Evolutionary conservation across 2,888 invertebrate genomes (phyloP).

Genomic region (Rotaria magnacalcarata): DNA sequence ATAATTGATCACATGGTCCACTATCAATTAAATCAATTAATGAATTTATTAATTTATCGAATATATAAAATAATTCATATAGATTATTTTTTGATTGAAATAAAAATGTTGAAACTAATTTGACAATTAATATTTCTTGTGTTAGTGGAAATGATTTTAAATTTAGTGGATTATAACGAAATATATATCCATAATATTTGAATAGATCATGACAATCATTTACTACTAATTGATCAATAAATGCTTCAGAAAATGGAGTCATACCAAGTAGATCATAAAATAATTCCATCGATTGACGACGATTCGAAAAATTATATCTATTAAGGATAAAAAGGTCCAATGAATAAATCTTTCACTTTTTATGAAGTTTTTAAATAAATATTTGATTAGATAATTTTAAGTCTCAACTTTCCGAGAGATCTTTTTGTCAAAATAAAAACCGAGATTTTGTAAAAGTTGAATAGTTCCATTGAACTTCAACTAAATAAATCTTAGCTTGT

Average conservation of each 20-base stretch:
- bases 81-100: not conserved
- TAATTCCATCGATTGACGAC: not conserved
- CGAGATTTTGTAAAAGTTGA: too few species aligned
- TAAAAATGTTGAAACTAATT: not conserved
- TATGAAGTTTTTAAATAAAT: too few species aligned
- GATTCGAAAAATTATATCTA: not conserved
- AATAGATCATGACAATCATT: not conserved
- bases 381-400: too few species aligned
- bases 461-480: too few species aligned
- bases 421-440: too few species aligned
- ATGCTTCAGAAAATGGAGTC: not conserved
- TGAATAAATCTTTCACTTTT: too few species aligned
- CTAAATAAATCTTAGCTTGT: too few species aligned
- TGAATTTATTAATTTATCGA: not conserved
- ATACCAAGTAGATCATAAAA: not conserved
- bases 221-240: not conserved
- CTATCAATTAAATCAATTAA: not conserved
- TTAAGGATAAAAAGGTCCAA: not conserved
- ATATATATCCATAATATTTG: slow-evolving; percentile 5
- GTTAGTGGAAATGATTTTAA: not conserved
- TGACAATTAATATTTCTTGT: not conserved
- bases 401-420: too few species aligned
- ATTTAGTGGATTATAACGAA: not conserved
- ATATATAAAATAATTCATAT: not conserved
- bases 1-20: slow-evolving; percentile 19